These are phyloP conservation scores for honey bee (Apis mellifera) DNA, from an alignment of 1,140 invertebrate genomes.

Conservation along the genomic window Amel_HAv3.1 CM009937.2:420001-420500, in stretches of 20 bases:
- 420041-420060: slow-evolving; percentile 26
- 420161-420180: slow-evolving; percentile 27
- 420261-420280: neutral
- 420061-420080: slow-evolving; percentile 41
- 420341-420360: too few species aligned
- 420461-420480: too few species aligned
- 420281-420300: too few species aligned
- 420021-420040: slow-evolving; percentile 30
- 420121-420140: neutral
- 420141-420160: neutral
- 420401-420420: too few species aligned
- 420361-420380: neutral
- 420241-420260: neutral
- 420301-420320: too few species aligned
- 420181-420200: neutral
- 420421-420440: too few species aligned
- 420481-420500: too few species aligned
- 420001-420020: slow-evolving; percentile 20
- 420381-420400: too few species aligned
- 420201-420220: neutral
- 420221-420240: neutral
- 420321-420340: too few species aligned
- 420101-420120: neutral
- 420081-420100: slow-evolving; percentile 44
- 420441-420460: too few species aligned